Conservation (phyloP, 2,888 invertebrate genomes). For the Sminthurinus aureus region DNA sequence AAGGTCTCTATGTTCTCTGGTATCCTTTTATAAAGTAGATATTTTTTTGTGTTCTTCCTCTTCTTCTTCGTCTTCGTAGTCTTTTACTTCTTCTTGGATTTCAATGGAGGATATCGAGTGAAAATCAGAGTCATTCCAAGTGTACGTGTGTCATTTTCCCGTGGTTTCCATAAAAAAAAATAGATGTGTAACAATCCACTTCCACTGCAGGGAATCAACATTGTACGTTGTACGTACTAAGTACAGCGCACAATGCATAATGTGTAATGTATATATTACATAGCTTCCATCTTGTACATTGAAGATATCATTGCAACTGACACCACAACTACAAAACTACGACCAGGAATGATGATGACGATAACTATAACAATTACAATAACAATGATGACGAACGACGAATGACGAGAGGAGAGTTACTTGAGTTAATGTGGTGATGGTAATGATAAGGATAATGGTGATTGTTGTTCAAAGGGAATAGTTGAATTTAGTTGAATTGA, state of each 20-base stretch:
- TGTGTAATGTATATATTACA: no score
- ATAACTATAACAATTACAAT: no score
- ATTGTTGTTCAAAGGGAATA: background rate
- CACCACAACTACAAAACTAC: constrained; percentile 32
- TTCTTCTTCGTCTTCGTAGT: background rate
- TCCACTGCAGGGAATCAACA: constrained; percentile 41
- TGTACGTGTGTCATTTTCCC: constrained; percentile 43
- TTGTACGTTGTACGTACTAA: no score
- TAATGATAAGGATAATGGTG: constrained; percentile 21
- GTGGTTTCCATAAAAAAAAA: constrained; percentile 44
- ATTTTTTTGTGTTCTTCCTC: background rate
- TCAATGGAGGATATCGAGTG: constrained; percentile 2
- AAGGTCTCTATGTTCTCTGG: background rate
- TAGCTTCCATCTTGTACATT: no score
- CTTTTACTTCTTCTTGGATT: no score
- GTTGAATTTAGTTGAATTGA: background rate
- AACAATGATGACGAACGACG: no score
- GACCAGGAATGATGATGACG: no score
- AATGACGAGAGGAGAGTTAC: no score
- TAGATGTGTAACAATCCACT: constrained; percentile 39
- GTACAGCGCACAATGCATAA: no score
- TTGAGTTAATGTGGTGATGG: no score
- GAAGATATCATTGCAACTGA: constrained; percentile 12
- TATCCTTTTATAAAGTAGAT: background rate
- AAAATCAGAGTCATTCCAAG: constrained; percentile 31